Conservation (phyloP, 1,140 invertebrate species). For the Ceratina japonica region DNA sequence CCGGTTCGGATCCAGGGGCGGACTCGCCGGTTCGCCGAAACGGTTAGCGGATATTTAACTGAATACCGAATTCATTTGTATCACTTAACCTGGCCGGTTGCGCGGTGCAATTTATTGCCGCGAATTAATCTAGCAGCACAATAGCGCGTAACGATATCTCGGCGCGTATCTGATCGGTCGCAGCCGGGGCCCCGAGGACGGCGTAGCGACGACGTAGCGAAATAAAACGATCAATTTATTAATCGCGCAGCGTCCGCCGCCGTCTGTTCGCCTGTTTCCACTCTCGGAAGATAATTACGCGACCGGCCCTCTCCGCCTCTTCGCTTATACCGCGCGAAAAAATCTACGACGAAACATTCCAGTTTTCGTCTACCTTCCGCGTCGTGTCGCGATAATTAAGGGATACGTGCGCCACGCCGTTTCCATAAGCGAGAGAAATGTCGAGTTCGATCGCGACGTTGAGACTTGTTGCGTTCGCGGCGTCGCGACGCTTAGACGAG, state of each 20-base stretch:
- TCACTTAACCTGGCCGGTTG: slow-evolving; percentile 39
- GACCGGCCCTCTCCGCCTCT: not conserved
- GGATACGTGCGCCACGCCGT: not conserved
- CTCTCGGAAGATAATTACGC: slow-evolving; percentile 39
- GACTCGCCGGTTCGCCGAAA: slow-evolving; percentile 44
- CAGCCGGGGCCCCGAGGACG: not conserved
- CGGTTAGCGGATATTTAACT: slow-evolving; percentile 48
- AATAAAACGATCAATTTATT: slow-evolving; percentile 53
- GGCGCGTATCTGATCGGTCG: slow-evolving; percentile 46
- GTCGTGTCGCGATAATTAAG: slow-evolving; percentile 2
- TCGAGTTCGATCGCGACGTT: slow-evolving; percentile 29
- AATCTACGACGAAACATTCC: not conserved
- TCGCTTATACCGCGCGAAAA: not conserved
- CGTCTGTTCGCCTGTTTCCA: slow-evolving; percentile 24
- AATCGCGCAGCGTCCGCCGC: slow-evolving; percentile 39
- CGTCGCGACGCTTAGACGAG: slow-evolving; percentile 44
- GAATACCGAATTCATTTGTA: slow-evolving; percentile 52
- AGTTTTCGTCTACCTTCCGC: slow-evolving; percentile 5
- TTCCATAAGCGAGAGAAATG: not conserved
- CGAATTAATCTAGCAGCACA: slow-evolving; percentile 51
- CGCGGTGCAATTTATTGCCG: slow-evolving; percentile 45
- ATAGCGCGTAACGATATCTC: slow-evolving; percentile 52
- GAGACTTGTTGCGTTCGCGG: not conserved
- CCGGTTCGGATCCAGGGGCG: slow-evolving; percentile 38
- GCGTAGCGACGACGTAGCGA: slow-evolving; percentile 22